Base-by-base conservation (phyloP, 2,888 invertebrate genomes). In the Punctoribates punctum region DNA sequence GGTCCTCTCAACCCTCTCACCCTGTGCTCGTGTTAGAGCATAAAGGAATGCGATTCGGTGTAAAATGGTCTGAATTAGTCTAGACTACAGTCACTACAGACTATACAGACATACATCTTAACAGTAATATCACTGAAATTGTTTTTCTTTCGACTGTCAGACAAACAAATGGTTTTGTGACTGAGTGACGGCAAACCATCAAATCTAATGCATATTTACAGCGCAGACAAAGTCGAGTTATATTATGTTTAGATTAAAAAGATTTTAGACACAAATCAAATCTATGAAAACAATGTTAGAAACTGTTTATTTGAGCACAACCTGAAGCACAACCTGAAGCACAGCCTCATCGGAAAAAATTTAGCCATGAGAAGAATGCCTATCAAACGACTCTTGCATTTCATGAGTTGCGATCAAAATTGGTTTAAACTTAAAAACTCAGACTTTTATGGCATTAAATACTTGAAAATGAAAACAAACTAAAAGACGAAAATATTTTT, bases 1-100 rank as follows among this genome's bases (percentile, higher is more conserved):
- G 25, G 34, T 27, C 65, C 6, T 27, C 27, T 29, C 60, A 17
- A 15, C 25, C 20, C 60, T 60, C 23, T 29, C 60, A 25, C 29
- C 20, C 60, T 60, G 4, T 60, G 13, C 57, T 13, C 27, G n/a
- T 65, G 17, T 65, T 27, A 65, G 65, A 13, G 34, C 65, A 34
- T 60, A 65, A 65, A 25, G 65, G 65, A 65, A 65, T 65, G 65
- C 20, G 17, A 5, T 65, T 65, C 34, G 65, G 65, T 65, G 25
- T 65, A 65, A 27, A 27, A 17, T 29, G 27, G 34, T 23, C 23
- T 23, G n/a, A 42, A 42, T 42, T 42, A 42, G 42, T 42, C 42
- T 42, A 42, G 42, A 42, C 42, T 42, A 1, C 1, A 42, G 42
- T 42, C 42, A 42, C 8, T 13, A 42, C 42, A 42, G 42, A 42